A percentile compares a stretch with the other conserved stretches of the same genome.
Evolutionary conservation across 2,797 vertebrate genomes (phyloP).

Genomic region (Iguana delicatissima): DNA sequence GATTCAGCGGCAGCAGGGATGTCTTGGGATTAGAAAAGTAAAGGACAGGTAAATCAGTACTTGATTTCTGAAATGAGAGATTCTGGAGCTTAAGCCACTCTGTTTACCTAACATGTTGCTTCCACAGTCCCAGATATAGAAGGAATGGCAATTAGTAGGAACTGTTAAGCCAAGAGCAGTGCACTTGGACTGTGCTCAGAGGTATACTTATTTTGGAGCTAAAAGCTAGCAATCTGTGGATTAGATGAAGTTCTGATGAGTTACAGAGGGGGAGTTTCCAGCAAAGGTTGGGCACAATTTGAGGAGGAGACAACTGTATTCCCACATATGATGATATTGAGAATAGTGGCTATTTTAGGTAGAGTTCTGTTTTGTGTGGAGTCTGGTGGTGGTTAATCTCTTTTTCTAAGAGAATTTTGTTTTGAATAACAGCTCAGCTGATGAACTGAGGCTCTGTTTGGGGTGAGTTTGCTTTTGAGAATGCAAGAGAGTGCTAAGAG

Average conservation of each 20-base stretch:
- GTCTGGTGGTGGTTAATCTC: conserved; percentile 26
- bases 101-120: neutral
- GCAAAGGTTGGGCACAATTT: neutral
- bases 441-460: neutral
- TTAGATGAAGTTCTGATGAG: neutral
- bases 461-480: neutral
- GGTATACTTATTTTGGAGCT: neutral
- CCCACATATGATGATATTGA: neutral
- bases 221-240: neutral
- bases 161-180: neutral
- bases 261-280: neutral
- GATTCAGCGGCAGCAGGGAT: neutral
- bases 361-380: neutral
- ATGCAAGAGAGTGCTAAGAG: neutral
- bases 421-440: neutral
- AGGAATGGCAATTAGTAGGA: neutral
- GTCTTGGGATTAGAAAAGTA: neutral
- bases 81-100: neutral
- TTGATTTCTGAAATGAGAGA: neutral
- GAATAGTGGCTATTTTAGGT: neutral
- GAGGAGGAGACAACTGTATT: neutral
- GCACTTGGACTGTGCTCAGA: neutral
- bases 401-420: neutral
- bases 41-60: neutral
- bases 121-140: neutral